A percentile compares a stretch with the other conserved stretches of the same genome.
phyloP scores from a whole-genome alignment of 2,888 invertebrate genomes.

The Acanthococcus lagerstroemiae region DNA sequence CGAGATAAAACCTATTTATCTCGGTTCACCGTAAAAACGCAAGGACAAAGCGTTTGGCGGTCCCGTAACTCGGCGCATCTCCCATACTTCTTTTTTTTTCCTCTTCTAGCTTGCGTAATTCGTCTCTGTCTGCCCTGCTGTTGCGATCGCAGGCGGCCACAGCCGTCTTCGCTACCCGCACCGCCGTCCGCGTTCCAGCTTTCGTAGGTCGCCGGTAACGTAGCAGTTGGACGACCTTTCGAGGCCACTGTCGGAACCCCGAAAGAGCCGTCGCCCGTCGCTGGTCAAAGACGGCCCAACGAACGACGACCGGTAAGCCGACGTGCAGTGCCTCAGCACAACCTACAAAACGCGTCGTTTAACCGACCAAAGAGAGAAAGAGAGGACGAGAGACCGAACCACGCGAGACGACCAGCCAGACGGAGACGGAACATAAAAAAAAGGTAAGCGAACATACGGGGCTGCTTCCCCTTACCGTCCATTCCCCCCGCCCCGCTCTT shows the following conservation, averaged over 20 bases:
- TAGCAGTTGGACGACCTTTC: conserved; percentile 31
- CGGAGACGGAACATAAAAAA: too few relatives aligned
- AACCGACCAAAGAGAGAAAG: too few relatives aligned
- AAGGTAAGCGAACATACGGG: conserved; percentile 21
- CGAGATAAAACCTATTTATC: conserved; percentile 5
- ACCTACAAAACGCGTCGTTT: too few relatives aligned
- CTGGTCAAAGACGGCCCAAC: conserved; percentile 18
- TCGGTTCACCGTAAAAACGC: conserved; percentile 22
- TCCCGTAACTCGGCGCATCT: background rate
- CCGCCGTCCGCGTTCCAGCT: background rate
- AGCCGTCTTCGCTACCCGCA: conserved; percentile 1
- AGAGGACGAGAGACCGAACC: too few relatives aligned
- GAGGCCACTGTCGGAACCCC: conserved; percentile 29
- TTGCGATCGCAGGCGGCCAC: background rate
- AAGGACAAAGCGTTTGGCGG: conserved; percentile 28
- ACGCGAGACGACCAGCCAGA: too few relatives aligned
- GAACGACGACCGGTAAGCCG: conserved; percentile 15
- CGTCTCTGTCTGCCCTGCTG: conserved; percentile 10
- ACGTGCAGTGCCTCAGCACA: too few relatives aligned
- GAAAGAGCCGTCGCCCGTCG: conserved; percentile 1
- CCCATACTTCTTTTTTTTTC: background rate
- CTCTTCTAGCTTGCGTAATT: conserved; percentile 17
- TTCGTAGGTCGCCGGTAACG: background rate
- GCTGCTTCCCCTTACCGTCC: conserved; percentile 4
- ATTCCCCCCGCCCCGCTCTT: background rate